Conservation (phyloP, 2,888 invertebrate species). For the Coecobrya sp. region DNA sequence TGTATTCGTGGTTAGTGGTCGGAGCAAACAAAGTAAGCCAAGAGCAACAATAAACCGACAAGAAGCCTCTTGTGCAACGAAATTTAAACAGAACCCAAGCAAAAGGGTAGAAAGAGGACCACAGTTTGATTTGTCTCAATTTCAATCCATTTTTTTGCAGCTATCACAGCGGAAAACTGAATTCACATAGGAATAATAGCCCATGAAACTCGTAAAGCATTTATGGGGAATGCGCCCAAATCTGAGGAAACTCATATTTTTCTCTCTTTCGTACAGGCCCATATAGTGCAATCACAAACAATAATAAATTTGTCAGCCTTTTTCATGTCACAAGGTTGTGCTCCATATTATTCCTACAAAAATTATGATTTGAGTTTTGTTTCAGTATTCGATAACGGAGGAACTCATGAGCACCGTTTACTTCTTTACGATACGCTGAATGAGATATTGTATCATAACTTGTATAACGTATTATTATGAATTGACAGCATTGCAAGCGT, state of each 20-base stretch:
- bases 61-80: too few relatives aligned
- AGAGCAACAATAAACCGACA: too few relatives aligned
- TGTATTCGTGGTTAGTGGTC: too few relatives aligned
- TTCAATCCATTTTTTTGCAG: neutral
- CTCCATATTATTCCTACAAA: slow-evolving; percentile 6
- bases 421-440: neutral
- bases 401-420: neutral
- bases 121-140: neutral
- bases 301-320: slow-evolving; percentile 42
- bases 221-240: slow-evolving; percentile 17
- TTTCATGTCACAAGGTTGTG: slow-evolving; percentile 28
- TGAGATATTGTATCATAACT: slow-evolving; percentile 27
- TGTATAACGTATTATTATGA: neutral
- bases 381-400: neutral
- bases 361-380: neutral
- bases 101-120: neutral
- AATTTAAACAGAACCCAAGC: too few relatives aligned
- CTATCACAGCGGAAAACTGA: slow-evolving; percentile 12
- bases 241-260: slow-evolving; percentile 16
- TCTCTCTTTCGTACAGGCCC: neutral
- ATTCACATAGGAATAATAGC: slow-evolving; percentile 22
- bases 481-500: slow-evolving; percentile 3
- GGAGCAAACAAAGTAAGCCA: too few relatives aligned
- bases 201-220: neutral
- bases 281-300: slow-evolving; percentile 12